Evolutionary conservation across 2,113 vertebrate genomes (phyloP).

Genomic region (Amazona vittata): DNA sequence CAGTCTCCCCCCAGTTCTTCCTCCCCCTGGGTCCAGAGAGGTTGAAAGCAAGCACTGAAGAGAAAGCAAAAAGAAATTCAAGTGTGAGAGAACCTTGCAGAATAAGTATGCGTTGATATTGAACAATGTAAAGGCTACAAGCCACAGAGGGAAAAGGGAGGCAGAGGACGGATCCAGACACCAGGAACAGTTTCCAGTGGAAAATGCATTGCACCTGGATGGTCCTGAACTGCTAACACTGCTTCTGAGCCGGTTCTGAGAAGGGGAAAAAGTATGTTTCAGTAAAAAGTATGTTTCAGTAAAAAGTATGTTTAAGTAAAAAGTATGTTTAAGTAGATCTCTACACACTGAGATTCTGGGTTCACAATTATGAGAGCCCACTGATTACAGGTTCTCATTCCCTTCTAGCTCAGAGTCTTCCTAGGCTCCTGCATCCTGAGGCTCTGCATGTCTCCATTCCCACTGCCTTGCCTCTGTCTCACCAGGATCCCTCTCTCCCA

Average conservation of each 20-base stretch:
- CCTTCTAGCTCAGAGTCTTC: not conserved
- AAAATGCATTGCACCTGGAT: not conserved
- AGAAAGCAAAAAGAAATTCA: slow-evolving; percentile 3
- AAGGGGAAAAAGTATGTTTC: not conserved
- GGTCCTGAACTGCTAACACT: not conserved
- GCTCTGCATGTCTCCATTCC: not conserved
- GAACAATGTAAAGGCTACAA: not conserved
- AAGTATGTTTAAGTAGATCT: not conserved
- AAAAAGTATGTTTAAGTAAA: not conserved
- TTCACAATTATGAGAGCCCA: not conserved
- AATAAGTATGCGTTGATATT: not conserved
- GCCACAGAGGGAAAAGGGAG: not conserved
- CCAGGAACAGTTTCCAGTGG: not conserved
- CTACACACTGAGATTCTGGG: not conserved
- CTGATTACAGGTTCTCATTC: not conserved
- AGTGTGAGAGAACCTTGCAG: not conserved
- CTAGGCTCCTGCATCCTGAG: not conserved
- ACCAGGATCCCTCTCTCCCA: not conserved
- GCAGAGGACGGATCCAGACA: not conserved
- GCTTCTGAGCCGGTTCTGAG: not conserved
- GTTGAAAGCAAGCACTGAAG: slow-evolving; percentile 1
- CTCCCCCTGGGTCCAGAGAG: not conserved
- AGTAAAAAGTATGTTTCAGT: not conserved
- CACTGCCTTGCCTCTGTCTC: not conserved
- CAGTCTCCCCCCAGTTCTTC: not conserved